Conservation (phyloP, 2,797 vertebrate genomes). For the Dicrostonyx torquatus region DNA sequence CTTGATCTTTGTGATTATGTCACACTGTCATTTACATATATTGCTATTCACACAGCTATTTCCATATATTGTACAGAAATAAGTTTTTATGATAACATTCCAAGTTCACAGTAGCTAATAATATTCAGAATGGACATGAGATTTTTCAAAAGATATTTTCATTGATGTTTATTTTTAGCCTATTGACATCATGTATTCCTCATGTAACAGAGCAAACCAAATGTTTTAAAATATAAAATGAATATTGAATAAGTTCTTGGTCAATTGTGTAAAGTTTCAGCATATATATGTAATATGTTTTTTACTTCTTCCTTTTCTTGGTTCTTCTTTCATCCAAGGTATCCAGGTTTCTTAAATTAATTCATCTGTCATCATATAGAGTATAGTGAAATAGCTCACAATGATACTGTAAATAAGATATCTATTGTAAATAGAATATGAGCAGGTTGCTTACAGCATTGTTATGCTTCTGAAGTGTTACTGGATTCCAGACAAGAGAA, state of each 20-base stretch:
- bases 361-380: neutral
- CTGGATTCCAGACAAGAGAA: neutral
- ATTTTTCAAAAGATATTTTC: too few species aligned
- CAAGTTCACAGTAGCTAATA: too few species aligned
- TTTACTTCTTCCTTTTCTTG: neutral
- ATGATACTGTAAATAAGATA: neutral
- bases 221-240: too few species aligned
- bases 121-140: too few species aligned
- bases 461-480: neutral
- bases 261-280: neutral
- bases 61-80: too few species aligned
- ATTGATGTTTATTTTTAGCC: too few species aligned
- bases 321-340: neutral
- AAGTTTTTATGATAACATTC: too few species aligned
- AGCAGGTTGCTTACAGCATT: neutral
- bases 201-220: too few species aligned
- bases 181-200: too few species aligned
- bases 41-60: neutral
- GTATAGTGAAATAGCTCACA: neutral
- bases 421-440: neutral
- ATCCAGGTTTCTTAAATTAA: neutral
- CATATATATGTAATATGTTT: neutral
- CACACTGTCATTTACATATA: neutral
- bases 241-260: too few species aligned
- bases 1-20: constrained; percentile 6